phyloP scores from a whole-genome alignment of 2,888 invertebrate genomes.

The Pheosia tremula region DNA sequence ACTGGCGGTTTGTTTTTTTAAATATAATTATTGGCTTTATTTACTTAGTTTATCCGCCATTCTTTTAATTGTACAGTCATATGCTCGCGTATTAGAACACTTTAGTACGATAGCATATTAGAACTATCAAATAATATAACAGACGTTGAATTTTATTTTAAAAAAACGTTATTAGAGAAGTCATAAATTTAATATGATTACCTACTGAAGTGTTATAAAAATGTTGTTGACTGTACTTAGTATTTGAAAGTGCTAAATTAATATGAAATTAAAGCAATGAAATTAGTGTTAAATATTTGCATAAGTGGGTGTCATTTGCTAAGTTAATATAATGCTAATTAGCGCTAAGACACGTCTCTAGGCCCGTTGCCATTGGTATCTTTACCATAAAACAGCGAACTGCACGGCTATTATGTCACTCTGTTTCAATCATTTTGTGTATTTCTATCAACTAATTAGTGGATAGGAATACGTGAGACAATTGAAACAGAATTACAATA shows the following conservation, averaged over 20 bases:
- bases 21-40: constrained; percentile 53
- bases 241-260: constrained; percentile 54
- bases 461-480: no score
- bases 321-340: constrained; percentile 38
- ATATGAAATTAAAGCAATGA: constrained; percentile 62
- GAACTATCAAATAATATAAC: background rate
- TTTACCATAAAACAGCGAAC: no score
- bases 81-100: background rate
- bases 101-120: background rate
- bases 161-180: no score
- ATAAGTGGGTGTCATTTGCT: constrained; percentile 43
- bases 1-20: constrained; percentile 53
- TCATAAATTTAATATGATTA: background rate
- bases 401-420: no score
- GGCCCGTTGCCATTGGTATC: constrained; percentile 17
- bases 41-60: constrained; percentile 47
- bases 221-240: constrained; percentile 5
- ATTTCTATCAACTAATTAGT: no score
- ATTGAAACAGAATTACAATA: no score
- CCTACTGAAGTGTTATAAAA: background rate
- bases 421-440: no score
- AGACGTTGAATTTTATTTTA: no score
- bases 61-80: constrained; percentile 12
- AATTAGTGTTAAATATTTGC: constrained; percentile 51
- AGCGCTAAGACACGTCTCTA: constrained; percentile 30